Conservation (phyloP, 2,888 invertebrate species). For the Agriopis leucophaearia region DNA sequence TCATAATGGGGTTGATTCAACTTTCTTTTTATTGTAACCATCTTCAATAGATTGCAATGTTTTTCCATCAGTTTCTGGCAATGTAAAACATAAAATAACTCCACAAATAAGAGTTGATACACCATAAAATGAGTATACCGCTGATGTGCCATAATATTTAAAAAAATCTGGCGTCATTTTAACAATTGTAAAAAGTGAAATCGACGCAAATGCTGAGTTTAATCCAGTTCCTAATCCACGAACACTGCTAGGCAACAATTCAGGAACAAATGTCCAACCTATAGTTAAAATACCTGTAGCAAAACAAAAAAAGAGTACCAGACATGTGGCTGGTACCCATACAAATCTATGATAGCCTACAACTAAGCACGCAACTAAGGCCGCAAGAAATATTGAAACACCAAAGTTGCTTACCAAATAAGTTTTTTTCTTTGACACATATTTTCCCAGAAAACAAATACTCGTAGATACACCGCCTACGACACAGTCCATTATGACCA, state of each 20-base stretch:
- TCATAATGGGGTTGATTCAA: conserved; percentile 1
- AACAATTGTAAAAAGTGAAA: conserved; percentile 24
- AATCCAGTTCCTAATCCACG: conserved; percentile 56
- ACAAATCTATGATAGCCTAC: background rate
- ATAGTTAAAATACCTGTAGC: conserved; percentile 48
- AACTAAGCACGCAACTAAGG: conserved; percentile 9
- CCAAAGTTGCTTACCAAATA: conserved; percentile 18
- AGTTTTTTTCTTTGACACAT: conserved; percentile 22
- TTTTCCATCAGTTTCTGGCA: conserved; percentile 79
- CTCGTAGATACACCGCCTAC: conserved; percentile 2
- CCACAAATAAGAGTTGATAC: conserved; percentile 14
- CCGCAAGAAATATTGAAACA: conserved; percentile 3
- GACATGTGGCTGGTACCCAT: conserved; percentile 19
- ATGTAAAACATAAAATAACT: conserved; percentile 46
- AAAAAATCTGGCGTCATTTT: conserved; percentile 28
- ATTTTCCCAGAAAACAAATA: conserved; percentile 22
- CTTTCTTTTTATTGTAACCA: conserved; percentile 56
- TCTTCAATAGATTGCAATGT: conserved; percentile 76
- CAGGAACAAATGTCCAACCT: conserved; percentile 57
- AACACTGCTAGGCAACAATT: conserved; percentile 54
- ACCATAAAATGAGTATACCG: conserved; percentile 20
- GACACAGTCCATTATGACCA: conserved; percentile 21
- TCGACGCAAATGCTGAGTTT: conserved; percentile 10
- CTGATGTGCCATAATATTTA: conserved; percentile 12
- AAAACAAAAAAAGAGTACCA: conserved; percentile 29